Evolutionary conservation across 2,797 vertebrate species (phyloP), one percentile per base, ranked within the genome.

Genomic region (Gobio occitaniae): DNA sequence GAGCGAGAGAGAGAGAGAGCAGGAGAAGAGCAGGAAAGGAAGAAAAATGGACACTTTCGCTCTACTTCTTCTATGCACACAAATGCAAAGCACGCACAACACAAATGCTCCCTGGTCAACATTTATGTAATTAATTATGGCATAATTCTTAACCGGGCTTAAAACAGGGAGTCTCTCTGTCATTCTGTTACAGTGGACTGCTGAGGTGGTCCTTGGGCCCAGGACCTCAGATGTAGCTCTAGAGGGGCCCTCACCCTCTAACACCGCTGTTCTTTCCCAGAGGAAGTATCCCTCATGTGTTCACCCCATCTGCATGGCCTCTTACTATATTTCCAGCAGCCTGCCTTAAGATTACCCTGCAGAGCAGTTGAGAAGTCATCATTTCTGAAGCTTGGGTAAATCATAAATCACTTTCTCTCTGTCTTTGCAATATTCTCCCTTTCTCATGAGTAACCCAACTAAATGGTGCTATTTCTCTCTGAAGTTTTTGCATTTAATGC

Each of bases 81-180:
- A 61, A 50, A 63, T 21, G 61, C 54, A 47, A 41, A 77, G 56
- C 72, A 61, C 56, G 72, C 78, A 70, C 32, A 66, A 61, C 61
- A 83, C 50, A 29, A 44, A 84, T 32, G 61, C 32, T 47, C 63
- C 74, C 36, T 78, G 89, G 63, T 63, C 77, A 66, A 17, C 91
- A 89, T 93, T 92, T 86, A 83, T 93, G 88, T 90, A 91, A 89
- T 93, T 93, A 94, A 95, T 93, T 90, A 91, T 92, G 83, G 90
- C 92, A 92, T 91, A 87, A 93, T 91, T 94, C 93, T 89, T 89
- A 85, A 91, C 88, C 85, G 90, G 85, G 91, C 93, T 90, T 90
- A 93, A 93, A 94, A 94, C 92, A 91, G 92, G 90, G 52, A 79
- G 76, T 63, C 85, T 89, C 76, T 80, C 52, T 84, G 78, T 85